These are phyloP conservation scores for Cacoxenus indagator DNA, from an alignment of 2,888 invertebrate genomes.

Conservation along the genomic window DNA sequence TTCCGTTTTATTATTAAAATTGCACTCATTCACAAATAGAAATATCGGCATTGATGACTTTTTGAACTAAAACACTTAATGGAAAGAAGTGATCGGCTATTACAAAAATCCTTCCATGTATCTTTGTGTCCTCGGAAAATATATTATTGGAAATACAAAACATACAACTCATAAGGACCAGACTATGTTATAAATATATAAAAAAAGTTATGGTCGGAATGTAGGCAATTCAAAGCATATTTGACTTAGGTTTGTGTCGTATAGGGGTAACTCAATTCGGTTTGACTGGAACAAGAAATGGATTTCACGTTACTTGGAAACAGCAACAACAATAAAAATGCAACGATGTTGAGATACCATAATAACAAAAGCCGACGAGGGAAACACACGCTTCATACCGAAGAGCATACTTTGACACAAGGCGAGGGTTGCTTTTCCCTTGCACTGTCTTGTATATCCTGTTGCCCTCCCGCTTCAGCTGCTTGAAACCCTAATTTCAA, in stretches of 20 bases:
- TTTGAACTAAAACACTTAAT: too few species aligned
- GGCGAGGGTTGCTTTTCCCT: slow-evolving; percentile 10
- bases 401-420: not conserved
- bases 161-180: not conserved
- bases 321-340: not conserved
- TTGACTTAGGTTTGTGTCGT: not conserved
- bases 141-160: too few species aligned
- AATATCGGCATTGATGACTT: too few species aligned
- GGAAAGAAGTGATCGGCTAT: too few species aligned
- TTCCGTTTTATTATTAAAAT: not conserved
- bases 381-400: not conserved
- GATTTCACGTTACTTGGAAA: not conserved
- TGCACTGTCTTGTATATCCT: slow-evolving; percentile 36
- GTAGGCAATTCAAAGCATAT: too few species aligned
- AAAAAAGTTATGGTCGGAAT: too few species aligned
- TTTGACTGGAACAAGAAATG: not conserved
- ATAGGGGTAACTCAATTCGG: not conserved
- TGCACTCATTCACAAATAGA: not conserved
- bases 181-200: not conserved
- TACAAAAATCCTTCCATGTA: too few species aligned
- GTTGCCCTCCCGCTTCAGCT: slow-evolving; percentile 57
- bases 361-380: not conserved
- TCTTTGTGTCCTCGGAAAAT: too few species aligned
- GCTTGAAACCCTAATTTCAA: slow-evolving; percentile 46
- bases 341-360: not conserved